Conservation (phyloP, 2,888 invertebrate species). For the Tortrix viridana region DNA sequence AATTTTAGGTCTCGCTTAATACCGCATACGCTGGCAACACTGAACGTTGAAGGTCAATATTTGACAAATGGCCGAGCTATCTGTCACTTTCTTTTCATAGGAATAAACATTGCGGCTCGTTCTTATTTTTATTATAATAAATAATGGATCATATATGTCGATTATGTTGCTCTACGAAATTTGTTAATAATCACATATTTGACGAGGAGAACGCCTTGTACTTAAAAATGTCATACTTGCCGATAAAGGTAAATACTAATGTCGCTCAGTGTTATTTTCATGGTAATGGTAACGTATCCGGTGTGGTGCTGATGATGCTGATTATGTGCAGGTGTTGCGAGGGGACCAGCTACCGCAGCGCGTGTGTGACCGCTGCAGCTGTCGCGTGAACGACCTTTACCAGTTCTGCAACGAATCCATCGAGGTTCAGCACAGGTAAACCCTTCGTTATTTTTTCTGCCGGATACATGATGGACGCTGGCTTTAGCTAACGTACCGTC, state of each 20-base stretch:
- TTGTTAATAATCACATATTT: slow-evolving; percentile 87
- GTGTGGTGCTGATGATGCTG: slow-evolving; percentile 35
- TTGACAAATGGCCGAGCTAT: slow-evolving; percentile 72
- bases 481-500: too few relatives aligned
- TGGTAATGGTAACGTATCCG: slow-evolving; percentile 37
- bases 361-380: slow-evolving; percentile 88
- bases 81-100: slow-evolving; percentile 62
- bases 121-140: slow-evolving; percentile 46
- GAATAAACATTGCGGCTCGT: slow-evolving; percentile 60
- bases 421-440: slow-evolving; percentile 86
- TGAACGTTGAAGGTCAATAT: slow-evolving; percentile 61
- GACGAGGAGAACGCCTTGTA: slow-evolving; percentile 87
- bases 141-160: slow-evolving; percentile 77
- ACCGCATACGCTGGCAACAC: slow-evolving; percentile 62
- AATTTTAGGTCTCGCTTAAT: slow-evolving; percentile 66
- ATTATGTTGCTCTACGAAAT: slow-evolving; percentile 76
- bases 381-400: slow-evolving; percentile 88
- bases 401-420: slow-evolving; percentile 89
- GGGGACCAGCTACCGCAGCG: slow-evolving; percentile 88
- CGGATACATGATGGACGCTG: too few relatives aligned
- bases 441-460: not conserved
- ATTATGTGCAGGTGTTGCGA: slow-evolving; percentile 82
- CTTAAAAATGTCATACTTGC: slow-evolving; percentile 89
- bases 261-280: slow-evolving; percentile 17
- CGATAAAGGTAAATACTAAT: slow-evolving; percentile 86